Base-by-base conservation (phyloP, 2,888 invertebrate genomes). In the Sinelater perroti region DNA sequence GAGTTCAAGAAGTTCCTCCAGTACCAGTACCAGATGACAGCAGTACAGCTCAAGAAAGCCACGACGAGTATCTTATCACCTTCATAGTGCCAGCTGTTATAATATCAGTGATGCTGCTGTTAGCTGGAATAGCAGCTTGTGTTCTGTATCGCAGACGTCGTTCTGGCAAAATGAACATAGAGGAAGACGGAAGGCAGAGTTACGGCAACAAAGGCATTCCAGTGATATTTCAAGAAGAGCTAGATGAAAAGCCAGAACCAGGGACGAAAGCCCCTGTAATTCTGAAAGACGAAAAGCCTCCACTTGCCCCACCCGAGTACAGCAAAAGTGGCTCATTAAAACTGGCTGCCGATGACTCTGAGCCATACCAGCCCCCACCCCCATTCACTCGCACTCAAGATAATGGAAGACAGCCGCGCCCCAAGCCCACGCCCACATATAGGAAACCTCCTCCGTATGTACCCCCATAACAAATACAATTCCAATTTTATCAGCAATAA, bases 371-470 rank as follows among this genome's bases (percentile, higher is more conserved):
- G 13, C 95, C 95, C 10, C 94, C 95, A 16, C 93, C 93, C 3
- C 93, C 94, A 64, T 91, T 89, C 76, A 86, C 90, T 28, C 83
- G 88, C 54, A 82, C 84, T 58, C 87, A 91, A 67, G 91, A 92
- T 59, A 87, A 84, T 59, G 85, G 85, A 65, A 83, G 88, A 67
- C 87, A 88, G 56, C 88, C 87, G 70, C 84, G 89, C 66, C 93
- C 92, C 50, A 93, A 90, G 72, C 88, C 92, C 58, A 91, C 92
- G 42, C 93, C 95, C 61, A 92, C 93, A 69, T 95, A 95, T 84
- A 88, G 95, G 74, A 93, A 95, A 80, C 97, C 97, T 45, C 96
- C 97, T 60, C 97, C 97, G 28, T 97, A 97, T 80, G 96, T 97
- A 71, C 96, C 97, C 69, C 97, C 97, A 80, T 97, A 96, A 95